phyloP scores from a whole-genome alignment of 2,888 invertebrate genomes.

The Tetropium fuscum region DNA sequence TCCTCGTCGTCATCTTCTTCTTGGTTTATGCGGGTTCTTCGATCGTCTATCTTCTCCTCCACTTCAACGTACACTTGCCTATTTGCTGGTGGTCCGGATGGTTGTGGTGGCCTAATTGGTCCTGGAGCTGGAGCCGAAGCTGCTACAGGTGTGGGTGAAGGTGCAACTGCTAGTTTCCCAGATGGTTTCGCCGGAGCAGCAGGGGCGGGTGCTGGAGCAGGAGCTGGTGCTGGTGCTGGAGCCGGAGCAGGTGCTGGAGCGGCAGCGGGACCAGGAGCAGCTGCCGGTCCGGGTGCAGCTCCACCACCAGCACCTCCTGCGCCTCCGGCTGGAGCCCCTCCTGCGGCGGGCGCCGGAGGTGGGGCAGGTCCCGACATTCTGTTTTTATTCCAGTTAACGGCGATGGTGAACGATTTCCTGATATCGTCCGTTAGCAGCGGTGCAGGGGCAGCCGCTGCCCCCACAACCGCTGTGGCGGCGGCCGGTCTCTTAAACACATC shows the following conservation, averaged over 20 bases:
- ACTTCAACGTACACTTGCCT: slow-evolving; percentile 19
- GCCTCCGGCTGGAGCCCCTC: slow-evolving; percentile 38
- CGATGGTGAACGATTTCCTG: slow-evolving; percentile 61
- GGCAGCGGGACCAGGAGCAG: slow-evolving; percentile 31
- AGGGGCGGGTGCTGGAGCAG: slow-evolving; percentile 38
- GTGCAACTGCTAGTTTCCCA: slow-evolving; percentile 36
- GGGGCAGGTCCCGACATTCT: slow-evolving; percentile 43
- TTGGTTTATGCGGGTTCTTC: slow-evolving; percentile 7
- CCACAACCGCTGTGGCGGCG: slow-evolving; percentile 34
- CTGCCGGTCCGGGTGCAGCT: slow-evolving; percentile 38
- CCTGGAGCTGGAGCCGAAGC: slow-evolving; percentile 7
- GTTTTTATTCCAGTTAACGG: slow-evolving; percentile 62
- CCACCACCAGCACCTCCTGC: slow-evolving; percentile 28
- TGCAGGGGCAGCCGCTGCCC: slow-evolving; percentile 42
- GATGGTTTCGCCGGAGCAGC: slow-evolving; percentile 35
- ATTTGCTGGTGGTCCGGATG: slow-evolving; percentile 34
- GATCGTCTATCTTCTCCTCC: slow-evolving; percentile 37
- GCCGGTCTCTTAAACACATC: slow-evolving; percentile 60
- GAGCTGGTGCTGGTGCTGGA: slow-evolving; percentile 33
- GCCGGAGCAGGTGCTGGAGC: slow-evolving; percentile 35
- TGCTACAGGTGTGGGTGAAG: slow-evolving; percentile 33
- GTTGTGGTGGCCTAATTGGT: slow-evolving; percentile 6
- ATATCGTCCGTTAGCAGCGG: slow-evolving; percentile 60
- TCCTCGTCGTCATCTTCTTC: slow-evolving; percentile 36
- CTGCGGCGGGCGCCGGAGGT: slow-evolving; percentile 24